Evolutionary conservation across 2,113 vertebrate genomes (phyloP).

Genomic region (Dascyllus trimaculatus): DNA sequence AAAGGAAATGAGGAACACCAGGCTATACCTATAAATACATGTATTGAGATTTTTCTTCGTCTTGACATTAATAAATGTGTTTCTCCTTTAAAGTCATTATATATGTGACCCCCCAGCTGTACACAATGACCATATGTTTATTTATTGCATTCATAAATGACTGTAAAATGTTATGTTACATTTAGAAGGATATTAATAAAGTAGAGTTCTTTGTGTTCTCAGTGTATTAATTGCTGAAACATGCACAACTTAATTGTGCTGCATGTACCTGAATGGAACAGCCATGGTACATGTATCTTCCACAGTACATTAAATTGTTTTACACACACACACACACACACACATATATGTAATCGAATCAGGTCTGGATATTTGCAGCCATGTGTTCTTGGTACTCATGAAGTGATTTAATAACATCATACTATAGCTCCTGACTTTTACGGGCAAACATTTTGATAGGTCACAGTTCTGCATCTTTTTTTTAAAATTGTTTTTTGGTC

Average conservation of each 20-base stretch:
- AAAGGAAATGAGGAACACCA: constrained; percentile 20
- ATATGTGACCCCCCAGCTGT: background rate
- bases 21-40: background rate
- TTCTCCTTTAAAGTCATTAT: background rate
- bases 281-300: background rate
- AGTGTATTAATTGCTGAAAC: too few species aligned
- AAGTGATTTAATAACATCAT: background rate
- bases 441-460: background rate
- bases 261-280: background rate
- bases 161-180: too few species aligned
- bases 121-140: background rate
- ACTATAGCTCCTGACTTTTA: too few species aligned
- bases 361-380: background rate
- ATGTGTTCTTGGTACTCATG: background rate
- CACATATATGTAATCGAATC: background rate
- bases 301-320: background rate
- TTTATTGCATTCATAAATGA: too few species aligned
- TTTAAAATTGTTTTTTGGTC: too few species aligned
- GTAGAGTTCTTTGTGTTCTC: background rate
- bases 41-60: too few species aligned
- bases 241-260: background rate
- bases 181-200: too few species aligned
- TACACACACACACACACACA: too few species aligned
- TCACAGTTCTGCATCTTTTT: background rate
- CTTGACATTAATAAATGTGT: too few species aligned